Evolutionary conservation across 2,113 vertebrate species (phyloP), one percentile per base, ranked within the genome.

Genomic region (Spilogale gracilis): DNA sequence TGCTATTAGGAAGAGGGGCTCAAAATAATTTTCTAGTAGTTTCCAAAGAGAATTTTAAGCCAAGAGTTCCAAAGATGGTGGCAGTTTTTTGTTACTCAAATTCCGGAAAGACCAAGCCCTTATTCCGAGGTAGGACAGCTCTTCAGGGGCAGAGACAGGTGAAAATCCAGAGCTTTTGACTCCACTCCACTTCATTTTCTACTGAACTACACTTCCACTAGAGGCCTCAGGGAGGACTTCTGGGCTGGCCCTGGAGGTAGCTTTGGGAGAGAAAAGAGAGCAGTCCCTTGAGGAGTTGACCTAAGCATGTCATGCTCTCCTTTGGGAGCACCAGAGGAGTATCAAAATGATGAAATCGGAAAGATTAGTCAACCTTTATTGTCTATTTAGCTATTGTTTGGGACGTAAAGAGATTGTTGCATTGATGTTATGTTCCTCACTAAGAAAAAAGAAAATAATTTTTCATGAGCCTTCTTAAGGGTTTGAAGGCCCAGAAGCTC

Each of bases 11-110:
- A 52, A 96, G 82, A 18, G 23, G 25, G 71, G n/a, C 38, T 73
- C 48, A 48, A 25, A 94, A 96, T 25, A 79, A 48, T 80, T 92
- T 90, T 94, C 74, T 95, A 52, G 78, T 38, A 38, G 65, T 79
- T 38, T 96, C n/a, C 56, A 69, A 71, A 84, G 78, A 69, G 38
- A 71, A 52, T 67, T 85, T 61, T 60, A 89, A 78, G 73, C 76
- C 23, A 79, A 27, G n/a, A 56, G 17, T 67, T 94, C 79, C 48
- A 69, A 58, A 89, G 61, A 65, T 54, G 18, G 23, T 69, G 56
- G 63, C 21, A 76, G 9, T 11, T 14, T 76, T 5, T 32, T 65
- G 50, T 78, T 89, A 38, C 27, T 73, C 82, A 56, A 50, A 25
- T 82, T 92, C 27, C 74, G 38, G 27, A 82, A 93, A 10, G 50